Evolutionary conservation across 2,888 invertebrate species (phyloP).

Genomic region (Pyrrhosoma nymphula): DNA sequence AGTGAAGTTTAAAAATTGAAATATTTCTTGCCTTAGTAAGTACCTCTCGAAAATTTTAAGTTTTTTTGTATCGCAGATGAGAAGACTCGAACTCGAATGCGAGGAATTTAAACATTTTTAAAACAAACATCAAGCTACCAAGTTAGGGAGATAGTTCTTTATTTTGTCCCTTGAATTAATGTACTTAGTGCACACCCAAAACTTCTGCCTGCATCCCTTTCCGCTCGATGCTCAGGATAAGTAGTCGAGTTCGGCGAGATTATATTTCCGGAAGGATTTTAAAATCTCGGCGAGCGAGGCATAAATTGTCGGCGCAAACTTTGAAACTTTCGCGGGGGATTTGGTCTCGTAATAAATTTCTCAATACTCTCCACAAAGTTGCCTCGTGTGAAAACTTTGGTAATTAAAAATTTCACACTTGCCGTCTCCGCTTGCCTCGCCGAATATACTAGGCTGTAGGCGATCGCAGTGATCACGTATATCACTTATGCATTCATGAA

Average conservation of each 20-base stretch:
- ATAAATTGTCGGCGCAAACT: neutral
- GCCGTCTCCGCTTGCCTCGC: neutral
- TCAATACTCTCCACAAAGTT: neutral
- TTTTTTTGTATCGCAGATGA: neutral
- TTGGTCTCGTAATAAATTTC: neutral
- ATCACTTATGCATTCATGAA: neutral
- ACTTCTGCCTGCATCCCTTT: neutral
- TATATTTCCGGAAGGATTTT: constrained; percentile 5
- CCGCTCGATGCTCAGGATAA: neutral
- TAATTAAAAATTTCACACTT: constrained; percentile 8
- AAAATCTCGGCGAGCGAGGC: neutral
- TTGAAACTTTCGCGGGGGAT: neutral
- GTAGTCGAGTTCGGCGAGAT: neutral
- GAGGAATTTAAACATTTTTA: neutral
- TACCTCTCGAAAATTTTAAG: neutral
- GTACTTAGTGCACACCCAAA: neutral
- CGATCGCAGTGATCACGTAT: neutral
- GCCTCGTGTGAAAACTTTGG: neutral
- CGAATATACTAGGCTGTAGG: neutral
- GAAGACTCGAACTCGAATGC: neutral
- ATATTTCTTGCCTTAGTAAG: neutral
- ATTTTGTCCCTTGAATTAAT: neutral
- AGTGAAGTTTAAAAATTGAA: neutral
- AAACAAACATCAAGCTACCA: neutral
- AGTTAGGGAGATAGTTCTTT: neutral